Evolutionary conservation across 2,113 vertebrate species (phyloP).

Genomic region (Stomatorhinus ivindoensis): DNA sequence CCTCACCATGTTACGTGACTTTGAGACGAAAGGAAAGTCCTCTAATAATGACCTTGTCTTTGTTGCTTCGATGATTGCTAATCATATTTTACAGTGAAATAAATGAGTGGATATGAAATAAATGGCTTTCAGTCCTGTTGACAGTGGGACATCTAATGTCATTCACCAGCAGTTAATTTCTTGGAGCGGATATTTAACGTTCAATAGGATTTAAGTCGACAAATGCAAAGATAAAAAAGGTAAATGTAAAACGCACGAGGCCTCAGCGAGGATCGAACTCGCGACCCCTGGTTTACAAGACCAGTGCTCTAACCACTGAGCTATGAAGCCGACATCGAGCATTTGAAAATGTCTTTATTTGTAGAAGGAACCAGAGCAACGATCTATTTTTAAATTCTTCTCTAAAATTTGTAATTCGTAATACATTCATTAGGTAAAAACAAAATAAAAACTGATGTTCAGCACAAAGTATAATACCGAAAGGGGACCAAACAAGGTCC

Average conservation of each 20-base stretch:
- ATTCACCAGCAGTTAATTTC: not conserved
- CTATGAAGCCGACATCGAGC: not conserved
- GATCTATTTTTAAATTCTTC: not conserved
- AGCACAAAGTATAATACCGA: not conserved
- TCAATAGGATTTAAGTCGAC: not conserved
- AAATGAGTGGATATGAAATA: not conserved
- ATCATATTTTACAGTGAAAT: not conserved
- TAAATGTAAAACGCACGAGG: fast-evolving
- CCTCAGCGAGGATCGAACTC: not conserved
- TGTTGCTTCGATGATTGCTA: not conserved
- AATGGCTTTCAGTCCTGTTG: not conserved
- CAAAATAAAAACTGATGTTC: not conserved
- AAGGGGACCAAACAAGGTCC: not conserved
- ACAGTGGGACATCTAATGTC: not conserved
- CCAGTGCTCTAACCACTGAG: not conserved
- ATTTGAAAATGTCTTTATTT: not conserved
- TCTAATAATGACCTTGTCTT: not conserved
- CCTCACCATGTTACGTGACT: not conserved
- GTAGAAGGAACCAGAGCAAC: not conserved
- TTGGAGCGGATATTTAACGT: not conserved
- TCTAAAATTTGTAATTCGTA: not conserved
- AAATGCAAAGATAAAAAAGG: not conserved
- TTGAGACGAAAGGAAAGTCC: not conserved
- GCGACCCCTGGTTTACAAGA: not conserved
- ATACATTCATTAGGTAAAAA: not conserved